Conservation (phyloP, 1,140 invertebrate species). For the Frieseomelitta varia region DNA sequence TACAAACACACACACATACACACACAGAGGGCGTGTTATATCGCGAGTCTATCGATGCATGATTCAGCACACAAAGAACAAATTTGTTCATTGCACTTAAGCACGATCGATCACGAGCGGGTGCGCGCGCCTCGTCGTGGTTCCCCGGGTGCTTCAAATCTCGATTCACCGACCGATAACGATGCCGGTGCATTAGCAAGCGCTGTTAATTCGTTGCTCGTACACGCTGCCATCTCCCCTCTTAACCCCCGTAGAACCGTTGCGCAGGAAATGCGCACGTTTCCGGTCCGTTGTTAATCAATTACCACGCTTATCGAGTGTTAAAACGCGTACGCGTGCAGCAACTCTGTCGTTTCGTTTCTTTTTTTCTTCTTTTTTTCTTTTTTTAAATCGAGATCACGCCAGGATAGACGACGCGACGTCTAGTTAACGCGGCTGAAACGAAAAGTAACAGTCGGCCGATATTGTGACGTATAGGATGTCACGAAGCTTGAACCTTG, state of each 20-base stretch:
- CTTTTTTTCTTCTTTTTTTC: too few relatives aligned
- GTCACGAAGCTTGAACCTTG: too few relatives aligned
- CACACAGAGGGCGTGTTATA: background rate
- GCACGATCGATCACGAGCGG: slow-evolving; percentile 35
- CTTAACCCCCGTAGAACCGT: background rate
- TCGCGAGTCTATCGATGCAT: slow-evolving; percentile 36
- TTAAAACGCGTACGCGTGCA: background rate
- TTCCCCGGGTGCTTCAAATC: slow-evolving; percentile 31
- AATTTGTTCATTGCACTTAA: slow-evolving; percentile 47
- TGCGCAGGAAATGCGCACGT: slow-evolving; percentile 33
- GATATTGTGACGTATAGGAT: too few relatives aligned
- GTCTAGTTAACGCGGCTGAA: background rate
- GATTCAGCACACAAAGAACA: slow-evolving; percentile 45
- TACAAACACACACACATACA: too few relatives aligned
- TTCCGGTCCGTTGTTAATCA: slow-evolving; percentile 51
- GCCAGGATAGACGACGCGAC: too few relatives aligned
- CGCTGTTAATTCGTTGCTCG: slow-evolving; percentile 46
- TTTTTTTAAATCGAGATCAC: background rate
- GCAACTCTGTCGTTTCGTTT: background rate
- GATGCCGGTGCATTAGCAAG: slow-evolving; percentile 41
- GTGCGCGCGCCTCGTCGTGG: background rate
- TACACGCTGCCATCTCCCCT: background rate
- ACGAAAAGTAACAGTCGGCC: too few relatives aligned
- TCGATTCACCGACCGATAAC: slow-evolving; percentile 47
- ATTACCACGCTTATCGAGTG: slow-evolving; percentile 39